phyloP scores from a whole-genome alignment of 2,888 invertebrate species.

The Drosophila stalkeri region DNA sequence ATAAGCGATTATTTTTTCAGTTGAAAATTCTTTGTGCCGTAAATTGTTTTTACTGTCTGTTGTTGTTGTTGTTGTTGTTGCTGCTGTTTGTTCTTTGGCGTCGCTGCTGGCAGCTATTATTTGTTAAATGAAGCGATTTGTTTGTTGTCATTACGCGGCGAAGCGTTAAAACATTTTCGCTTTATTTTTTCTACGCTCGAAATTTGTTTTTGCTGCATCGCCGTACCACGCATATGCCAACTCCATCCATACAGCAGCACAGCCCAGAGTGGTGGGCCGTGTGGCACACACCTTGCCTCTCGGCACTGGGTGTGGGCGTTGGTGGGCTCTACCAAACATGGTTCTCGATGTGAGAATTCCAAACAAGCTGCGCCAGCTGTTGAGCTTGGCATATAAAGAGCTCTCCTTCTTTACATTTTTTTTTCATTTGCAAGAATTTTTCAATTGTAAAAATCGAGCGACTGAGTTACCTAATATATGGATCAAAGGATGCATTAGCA shows the following conservation, averaged over 20 bases:
- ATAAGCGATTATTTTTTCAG: slow-evolving; percentile 79
- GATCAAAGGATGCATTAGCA: slow-evolving; percentile 19
- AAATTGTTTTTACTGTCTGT: slow-evolving; percentile 60
- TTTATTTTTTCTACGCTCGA: slow-evolving; percentile 73
- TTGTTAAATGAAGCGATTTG: slow-evolving; percentile 84
- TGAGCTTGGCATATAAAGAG: slow-evolving; percentile 16
- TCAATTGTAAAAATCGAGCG: neutral
- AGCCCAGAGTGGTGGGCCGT: slow-evolving; percentile 62
- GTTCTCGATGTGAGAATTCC: slow-evolving; percentile 68
- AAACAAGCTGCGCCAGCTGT: slow-evolving; percentile 71
- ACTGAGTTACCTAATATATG: neutral
- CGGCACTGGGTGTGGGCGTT: slow-evolving; percentile 32
- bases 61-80: slow-evolving; percentile 27
- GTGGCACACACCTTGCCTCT: slow-evolving; percentile 45
- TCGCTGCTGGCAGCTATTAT: slow-evolving; percentile 80
- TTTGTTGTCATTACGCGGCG: slow-evolving; percentile 81
- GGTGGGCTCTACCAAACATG: slow-evolving; percentile 35
- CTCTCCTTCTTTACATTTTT: slow-evolving; percentile 6
- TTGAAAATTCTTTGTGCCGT: slow-evolving; percentile 62
- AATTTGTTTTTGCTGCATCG: slow-evolving; percentile 65
- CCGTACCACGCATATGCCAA: slow-evolving; percentile 16
- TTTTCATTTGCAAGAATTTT: slow-evolving; percentile 4
- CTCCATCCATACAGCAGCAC: neutral
- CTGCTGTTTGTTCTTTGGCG: slow-evolving; percentile 59
- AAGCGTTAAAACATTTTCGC: slow-evolving; percentile 83